Base-by-base conservation (phyloP, 1,140 invertebrate species). In the Heliconius hewitsoni region DNA sequence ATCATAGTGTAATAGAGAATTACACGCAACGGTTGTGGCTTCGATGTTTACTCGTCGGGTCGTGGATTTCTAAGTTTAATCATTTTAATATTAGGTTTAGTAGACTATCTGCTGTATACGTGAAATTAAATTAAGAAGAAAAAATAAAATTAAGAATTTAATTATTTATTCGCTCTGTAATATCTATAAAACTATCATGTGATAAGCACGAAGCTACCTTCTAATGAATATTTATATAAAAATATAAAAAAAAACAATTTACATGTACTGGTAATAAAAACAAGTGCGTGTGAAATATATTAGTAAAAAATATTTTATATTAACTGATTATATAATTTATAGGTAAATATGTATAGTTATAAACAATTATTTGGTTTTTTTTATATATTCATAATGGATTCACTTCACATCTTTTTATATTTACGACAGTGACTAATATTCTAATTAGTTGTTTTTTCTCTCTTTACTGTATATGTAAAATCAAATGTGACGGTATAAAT, bases 401-500 rank as follows among this genome's bases (percentile, higher is more conserved):
- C 27, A 66, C 60, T 66, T 66, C 23, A 66, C 27, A 66, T 13
- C 60, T 66, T 66, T 66, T 66, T 66, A 30, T 27, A 66, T 66
- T 27, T 30, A 66, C 23, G 27, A 60, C n/a, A 30, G 27, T 66
- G 23, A 66, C 23, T 66, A 66, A 66, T 30, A 66, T 27, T 30
- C 23, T 66, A 66, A 66, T 57, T 66, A 30, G 55, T 23, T 30
- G 9, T 30, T 27, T 57, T 55, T 55, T 23, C 8, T 46, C 42
- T 46, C 13, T 4, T 46, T 16, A 19, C 16, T 19, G 5, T 6
- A 19, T 19, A 52, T 8, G 18, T 52, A 50, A 50, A 52, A 13
- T 46, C 42, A 42, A 50, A 50, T 50, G 13, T 50, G 4, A 16
- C 4, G 1, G 13, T 52, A 52, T 19, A 60, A 23, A 60, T 60